A percentile compares a stretch with the other conserved stretches of the same genome.
Conservation (phyloP, 2,797 vertebrate species). For the Avahi laniger region DNA sequence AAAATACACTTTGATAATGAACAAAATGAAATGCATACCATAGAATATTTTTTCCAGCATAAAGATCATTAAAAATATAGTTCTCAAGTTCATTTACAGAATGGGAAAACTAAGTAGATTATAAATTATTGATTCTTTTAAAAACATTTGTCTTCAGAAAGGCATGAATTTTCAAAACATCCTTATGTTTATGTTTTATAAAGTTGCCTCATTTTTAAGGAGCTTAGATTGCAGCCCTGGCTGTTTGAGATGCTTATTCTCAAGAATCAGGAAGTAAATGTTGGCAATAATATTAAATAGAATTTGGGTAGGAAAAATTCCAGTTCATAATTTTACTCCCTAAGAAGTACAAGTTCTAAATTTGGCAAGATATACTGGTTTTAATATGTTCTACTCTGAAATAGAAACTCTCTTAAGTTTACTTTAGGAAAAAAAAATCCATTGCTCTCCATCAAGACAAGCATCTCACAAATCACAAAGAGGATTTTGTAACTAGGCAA, state of each 20-base stretch:
- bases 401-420: slow-evolving; percentile 67
- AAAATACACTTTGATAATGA: not conserved
- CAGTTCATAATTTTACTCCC: slow-evolving; percentile 56
- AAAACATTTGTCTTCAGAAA: not conserved
- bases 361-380: slow-evolving; percentile 51
- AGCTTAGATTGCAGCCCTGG: not conserved
- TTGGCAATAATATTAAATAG: not conserved
- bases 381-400: slow-evolving; percentile 65
- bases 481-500: slow-evolving; percentile 81
- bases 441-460: slow-evolving; percentile 54
- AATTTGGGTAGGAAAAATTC: slow-evolving; percentile 30
- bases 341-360: slow-evolving; percentile 51
- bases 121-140: not conserved
- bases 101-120: not conserved
- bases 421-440: slow-evolving; percentile 66
- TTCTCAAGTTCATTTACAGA: not conserved
- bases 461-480: slow-evolving; percentile 71
- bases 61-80: not conserved
- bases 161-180: not conserved
- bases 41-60: not conserved
- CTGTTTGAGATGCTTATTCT: not conserved
- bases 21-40: not conserved
- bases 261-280: not conserved
- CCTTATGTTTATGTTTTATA: not conserved
- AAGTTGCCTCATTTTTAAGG: not conserved